phyloP scores from a whole-genome alignment of 2,888 invertebrate genomes.

The Conus canariensis region DNA sequence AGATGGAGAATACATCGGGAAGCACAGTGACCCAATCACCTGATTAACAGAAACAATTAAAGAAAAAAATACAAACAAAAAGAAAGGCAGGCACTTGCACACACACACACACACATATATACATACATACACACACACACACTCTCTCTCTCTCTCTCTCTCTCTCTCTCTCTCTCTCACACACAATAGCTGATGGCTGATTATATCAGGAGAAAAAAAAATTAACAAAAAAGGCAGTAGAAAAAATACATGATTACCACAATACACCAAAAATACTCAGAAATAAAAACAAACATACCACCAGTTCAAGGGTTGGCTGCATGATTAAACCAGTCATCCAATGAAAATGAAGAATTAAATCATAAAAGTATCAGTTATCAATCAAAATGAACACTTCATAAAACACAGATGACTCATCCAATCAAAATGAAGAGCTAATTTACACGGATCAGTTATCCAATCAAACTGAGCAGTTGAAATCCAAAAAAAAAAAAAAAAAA shows the following conservation, averaged over 20 bases:
- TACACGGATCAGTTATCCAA: too few species aligned
- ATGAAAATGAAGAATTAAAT: neutral
- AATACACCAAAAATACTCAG: neutral
- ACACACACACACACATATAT: slow-evolving; percentile 12
- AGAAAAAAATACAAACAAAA: neutral
- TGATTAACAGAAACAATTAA: too few species aligned
- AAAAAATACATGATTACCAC: neutral
- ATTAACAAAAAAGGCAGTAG: too few species aligned
- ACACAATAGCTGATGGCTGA: too few species aligned
- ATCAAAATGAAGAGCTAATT: neutral
- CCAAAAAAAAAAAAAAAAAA: too few species aligned
- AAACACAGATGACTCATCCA: neutral
- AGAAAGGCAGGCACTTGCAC: neutral
- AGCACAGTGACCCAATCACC: too few species aligned
- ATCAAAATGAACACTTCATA: neutral
- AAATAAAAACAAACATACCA: slow-evolving; percentile 33
- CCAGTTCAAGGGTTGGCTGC: slow-evolving; percentile 41
- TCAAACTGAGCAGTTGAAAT: too few species aligned
- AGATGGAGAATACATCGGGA: too few species aligned
- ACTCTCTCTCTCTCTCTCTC: too few species aligned
- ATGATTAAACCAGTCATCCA: neutral
- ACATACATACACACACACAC: neutral
- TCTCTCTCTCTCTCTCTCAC: too few species aligned
- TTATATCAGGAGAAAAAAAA: too few species aligned
- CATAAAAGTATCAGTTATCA: neutral